Base-by-base conservation (phyloP, 23 tunicate genomes). In the Phallusia fumigata region DNA sequence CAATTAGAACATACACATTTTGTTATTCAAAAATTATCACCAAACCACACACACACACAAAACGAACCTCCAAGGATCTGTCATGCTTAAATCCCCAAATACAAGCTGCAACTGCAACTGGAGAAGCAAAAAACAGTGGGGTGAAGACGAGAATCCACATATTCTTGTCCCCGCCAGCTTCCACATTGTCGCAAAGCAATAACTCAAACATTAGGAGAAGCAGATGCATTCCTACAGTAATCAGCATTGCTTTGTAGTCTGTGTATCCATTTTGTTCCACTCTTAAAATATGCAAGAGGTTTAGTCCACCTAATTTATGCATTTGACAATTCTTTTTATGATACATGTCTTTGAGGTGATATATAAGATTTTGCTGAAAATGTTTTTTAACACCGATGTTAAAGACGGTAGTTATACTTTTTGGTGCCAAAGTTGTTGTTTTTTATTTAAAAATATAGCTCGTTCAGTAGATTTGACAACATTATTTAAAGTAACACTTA, bases 161-260 rank as follows among this genome's bases (percentile, higher is more conserved):
- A 47, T 89, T 80, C 30, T 53, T 51, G 19, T 30, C 33, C 30
- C 86, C 81, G 19, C 77, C 81, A 52, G 80, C 34, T 35, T 87
- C 88, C 19, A 90, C 86, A 15, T 96, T 96, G 53, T 87, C 65
- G 53, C 99, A 96, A 11, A 96, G 64, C 50, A 96, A 81, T 33
- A 82, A 53, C 52, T 91, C 93, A 85, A 96, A 96, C 92, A 91
- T 87, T 2, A 96, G 79, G 15, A 96, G 74, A 19, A 89, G 75
- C 31, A 91, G 76, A 53, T 96, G 99, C 75, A 96, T 82, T 64
- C 96, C 96, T 30, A 83, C 89, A 18, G 99, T 84, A 8, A 96
- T 91, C 35, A 96, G 87, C 93, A 96, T 88, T 21, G 99, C 97
- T 77, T 96, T 90, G 89, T 89, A 96, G 69, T 96, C 99, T 32